Evolutionary conservation across 2,797 vertebrate species (phyloP), one percentile per base, ranked within the genome.

Genomic region (Cichlasoma orientale): DNA sequence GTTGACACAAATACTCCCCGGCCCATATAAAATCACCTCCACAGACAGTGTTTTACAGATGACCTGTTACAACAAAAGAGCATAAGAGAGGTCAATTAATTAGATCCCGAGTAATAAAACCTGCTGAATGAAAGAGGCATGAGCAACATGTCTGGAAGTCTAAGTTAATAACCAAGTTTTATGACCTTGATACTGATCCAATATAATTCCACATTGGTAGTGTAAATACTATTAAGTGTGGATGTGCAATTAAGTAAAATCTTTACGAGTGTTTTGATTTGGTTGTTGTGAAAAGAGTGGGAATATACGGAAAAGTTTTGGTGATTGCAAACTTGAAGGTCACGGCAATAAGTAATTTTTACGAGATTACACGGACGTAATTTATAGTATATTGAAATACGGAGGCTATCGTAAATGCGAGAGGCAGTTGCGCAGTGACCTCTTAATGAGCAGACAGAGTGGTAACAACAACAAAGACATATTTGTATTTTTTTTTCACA

Each of bases 201-300:
- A 90, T 91, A 92, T 88, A 86, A 87, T 75, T 80, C 59, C 85
- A 69, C 89, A 85, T 88, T 89, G 91, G 75, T 88, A 88, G 91
- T 84, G 88, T 90, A 93, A 93, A 93, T 92, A 94, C 91, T 90
- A 91, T 92, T 90, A 93, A 90, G 82, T 47, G 75, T 59, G 66
- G 83, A 73, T 80, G 90, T 76, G 56, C 84, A 88, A 93, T 93
- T 89, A 94, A 89, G 86, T 83, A 80, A 91, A 92, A 90, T 58
- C 77, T 84, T 87, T 89, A 83, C 88, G 86, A 80, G 85, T 85
- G 78, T 87, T 90, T 82, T 82, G 58, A 81, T 80, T 74, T 78
- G 44, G 76, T 27, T 77, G 74, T 59, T 75, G 73, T 78, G 72
- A 80, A 79, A 85, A 66, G 78, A 84, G 61, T 10, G 36, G 53